Base-by-base conservation (phyloP, 2,888 invertebrate genomes). In the Eupithecia abbreviata region DNA sequence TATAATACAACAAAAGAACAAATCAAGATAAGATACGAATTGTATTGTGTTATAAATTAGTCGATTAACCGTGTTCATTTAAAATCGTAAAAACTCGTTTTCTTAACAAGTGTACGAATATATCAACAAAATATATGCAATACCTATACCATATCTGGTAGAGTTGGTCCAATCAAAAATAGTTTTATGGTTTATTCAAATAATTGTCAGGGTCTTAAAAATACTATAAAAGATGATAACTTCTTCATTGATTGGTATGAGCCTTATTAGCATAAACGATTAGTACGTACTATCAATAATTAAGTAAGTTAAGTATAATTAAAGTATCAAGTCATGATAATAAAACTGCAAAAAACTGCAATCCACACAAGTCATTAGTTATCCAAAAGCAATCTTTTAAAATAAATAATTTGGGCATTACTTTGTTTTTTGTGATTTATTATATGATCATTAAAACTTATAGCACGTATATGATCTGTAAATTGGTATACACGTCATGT, bases 351-450 rank as follows among this genome's bases (percentile, higher is more conserved):
- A 55, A 71, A 75, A 75, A 71, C 43, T 66, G 51, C 70, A 65
- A 73, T 73, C 45, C 30, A 65, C 49, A 72, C 66, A 45, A 65
- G 72, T 69, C 67, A 62, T 74, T 55, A 55, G 65, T 65, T 51
- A 51, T 62, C 41, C 55, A 7, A 71, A 71, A 58, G 42, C n/a
- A 71, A 70, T 51, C 42, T 65, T 65, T 73, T 51, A 13, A 66
- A 30, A 51, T 65, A 70, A 70, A 66, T 67, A n/a, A 55, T 55
- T 55, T 55, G 0, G n/a, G 55, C n/a, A 55, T n/a, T 55, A 55
- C 7, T 55, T 55, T n/a, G n/a, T 55, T 55, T 55, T 7, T n/a
- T n/a, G 55, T 55, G 55, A 55, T 55, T n/a, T n/a, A 55, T n/a
- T n/a, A n/a, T n/a, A n/a, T 55, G n/a, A n/a, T n/a, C n/a, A 55